Percentiles rank a stretch among this genome's conserved stretches.
phyloP scores from a whole-genome alignment of 2,113 vertebrate species.

The Malurus melanocephalus region DNA sequence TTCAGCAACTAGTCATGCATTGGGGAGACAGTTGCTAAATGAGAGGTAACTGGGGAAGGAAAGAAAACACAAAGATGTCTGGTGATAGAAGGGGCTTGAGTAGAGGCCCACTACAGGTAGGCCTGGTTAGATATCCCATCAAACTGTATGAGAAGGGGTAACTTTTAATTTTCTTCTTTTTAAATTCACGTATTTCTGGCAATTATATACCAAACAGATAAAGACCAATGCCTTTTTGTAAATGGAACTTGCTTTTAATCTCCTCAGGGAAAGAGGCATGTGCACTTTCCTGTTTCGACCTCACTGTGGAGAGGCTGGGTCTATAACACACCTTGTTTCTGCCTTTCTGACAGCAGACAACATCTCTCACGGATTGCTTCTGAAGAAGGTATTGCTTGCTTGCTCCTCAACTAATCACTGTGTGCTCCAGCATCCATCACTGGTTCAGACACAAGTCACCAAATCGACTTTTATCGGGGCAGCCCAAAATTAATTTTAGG shows the following conservation, averaged over 20 bases:
- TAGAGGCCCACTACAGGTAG: neutral
- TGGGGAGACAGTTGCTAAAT: neutral
- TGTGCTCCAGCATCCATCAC: neutral
- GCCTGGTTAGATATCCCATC: neutral
- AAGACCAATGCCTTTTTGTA: neutral
- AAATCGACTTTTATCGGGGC: neutral
- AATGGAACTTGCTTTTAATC: conserved; percentile 17
- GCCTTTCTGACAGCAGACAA: conserved; percentile 96
- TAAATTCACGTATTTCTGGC: neutral
- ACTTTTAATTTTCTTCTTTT: neutral
- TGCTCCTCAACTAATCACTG: neutral
- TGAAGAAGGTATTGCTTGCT: conserved; percentile 87
- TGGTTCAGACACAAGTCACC: neutral
- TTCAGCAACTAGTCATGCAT: neutral
- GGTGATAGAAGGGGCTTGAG: neutral
- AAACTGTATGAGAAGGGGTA: neutral
- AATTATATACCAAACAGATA: neutral
- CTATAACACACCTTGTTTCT: conserved; percentile 95
- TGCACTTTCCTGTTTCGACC: conserved; percentile 95
- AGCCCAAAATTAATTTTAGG: neutral
- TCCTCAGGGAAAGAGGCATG: conserved; percentile 85
- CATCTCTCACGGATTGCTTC: conserved; percentile 94
- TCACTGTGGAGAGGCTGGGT: conserved; percentile 96
- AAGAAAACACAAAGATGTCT: neutral
- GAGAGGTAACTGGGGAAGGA: neutral